Conservation (phyloP, 2,797 vertebrate genomes). For the Micrastur ruficollis region DNA sequence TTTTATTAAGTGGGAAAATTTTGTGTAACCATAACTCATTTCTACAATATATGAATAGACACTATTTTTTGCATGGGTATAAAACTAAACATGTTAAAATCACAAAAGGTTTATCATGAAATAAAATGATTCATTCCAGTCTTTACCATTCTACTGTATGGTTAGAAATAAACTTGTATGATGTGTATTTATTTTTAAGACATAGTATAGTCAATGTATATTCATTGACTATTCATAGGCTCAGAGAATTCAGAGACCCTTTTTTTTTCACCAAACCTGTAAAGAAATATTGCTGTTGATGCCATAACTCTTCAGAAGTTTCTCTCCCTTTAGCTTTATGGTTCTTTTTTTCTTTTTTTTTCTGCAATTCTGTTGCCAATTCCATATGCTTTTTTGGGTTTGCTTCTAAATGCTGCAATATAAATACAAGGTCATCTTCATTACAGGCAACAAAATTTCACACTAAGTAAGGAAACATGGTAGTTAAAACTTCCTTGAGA, state of each 20-base stretch:
- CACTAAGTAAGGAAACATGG: background rate
- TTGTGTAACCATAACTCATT: background rate
- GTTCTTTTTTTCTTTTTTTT: background rate
- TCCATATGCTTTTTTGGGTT: accelerated
- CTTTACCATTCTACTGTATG: background rate
- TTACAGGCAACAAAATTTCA: background rate
- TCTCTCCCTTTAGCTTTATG: background rate
- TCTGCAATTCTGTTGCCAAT: background rate
- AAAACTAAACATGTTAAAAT: background rate
- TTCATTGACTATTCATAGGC: background rate
- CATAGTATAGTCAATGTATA: background rate
- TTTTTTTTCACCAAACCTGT: background rate
- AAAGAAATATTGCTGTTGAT: background rate
- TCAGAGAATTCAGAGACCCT: background rate
- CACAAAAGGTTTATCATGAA: background rate
- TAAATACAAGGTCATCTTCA: background rate
- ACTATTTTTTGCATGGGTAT: background rate
- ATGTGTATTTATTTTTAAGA: background rate
- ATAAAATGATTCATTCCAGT: background rate
- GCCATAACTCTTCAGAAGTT: background rate
- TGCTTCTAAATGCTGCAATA: background rate
- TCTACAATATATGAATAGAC: background rate
- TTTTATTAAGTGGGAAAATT: too few relatives aligned
- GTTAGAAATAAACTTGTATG: background rate
- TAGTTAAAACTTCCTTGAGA: background rate